Base-by-base conservation (phyloP, 2,113 vertebrate species). In the Equus quagga region DNA sequence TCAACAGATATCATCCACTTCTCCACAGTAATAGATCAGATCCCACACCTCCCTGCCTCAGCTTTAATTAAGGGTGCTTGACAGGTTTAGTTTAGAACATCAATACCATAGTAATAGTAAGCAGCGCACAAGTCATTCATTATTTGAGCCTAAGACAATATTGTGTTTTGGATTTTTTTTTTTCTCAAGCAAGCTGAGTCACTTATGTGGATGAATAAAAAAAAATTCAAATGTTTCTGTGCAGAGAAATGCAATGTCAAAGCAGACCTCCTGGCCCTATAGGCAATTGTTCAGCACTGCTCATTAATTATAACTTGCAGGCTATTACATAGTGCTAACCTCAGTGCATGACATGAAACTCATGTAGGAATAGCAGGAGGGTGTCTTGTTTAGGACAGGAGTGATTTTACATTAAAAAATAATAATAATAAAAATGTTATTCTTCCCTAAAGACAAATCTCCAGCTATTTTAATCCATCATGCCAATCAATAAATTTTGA, bases 401-500 rank as follows among this genome's bases (percentile, higher is more conserved):
- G 24, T 4, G 11, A 28, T 51, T 58, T 36, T 60, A 94, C 94
- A 36, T 91, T 31, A 54, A 14, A 23, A 64, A 36, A 21, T 28
- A 62, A 62, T 31, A 60, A 58, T 56, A 62, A 97, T 90, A 97
- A 97, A 86, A 75, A 86, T 5, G 49, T 41, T 70, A 89, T 94
- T 97, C 41, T 49, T 75, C n/a, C 76, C 15, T 44, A 93, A 31
- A 96, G 89, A 93, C 31, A 96, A 92, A 33, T 96, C n/a, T 41
- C 65, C 51, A 89, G 41, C 19, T 96, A 81, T 95, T 97, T 96
- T 51, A 93, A 80, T 95, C 81, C 69, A 76, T 94, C 73, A 19
- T 97, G 75, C 89, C 97, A 98, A 87, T 97, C 95, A 96, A 76
- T 87, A 64, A 1, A 86, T 97, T 83, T 94, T 91, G 90, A 65